A percentile compares a stretch with the other conserved stretches of the same genome.
Conservation (phyloP, 2,113 vertebrate genomes). For the Labrus mixtus region DNA sequence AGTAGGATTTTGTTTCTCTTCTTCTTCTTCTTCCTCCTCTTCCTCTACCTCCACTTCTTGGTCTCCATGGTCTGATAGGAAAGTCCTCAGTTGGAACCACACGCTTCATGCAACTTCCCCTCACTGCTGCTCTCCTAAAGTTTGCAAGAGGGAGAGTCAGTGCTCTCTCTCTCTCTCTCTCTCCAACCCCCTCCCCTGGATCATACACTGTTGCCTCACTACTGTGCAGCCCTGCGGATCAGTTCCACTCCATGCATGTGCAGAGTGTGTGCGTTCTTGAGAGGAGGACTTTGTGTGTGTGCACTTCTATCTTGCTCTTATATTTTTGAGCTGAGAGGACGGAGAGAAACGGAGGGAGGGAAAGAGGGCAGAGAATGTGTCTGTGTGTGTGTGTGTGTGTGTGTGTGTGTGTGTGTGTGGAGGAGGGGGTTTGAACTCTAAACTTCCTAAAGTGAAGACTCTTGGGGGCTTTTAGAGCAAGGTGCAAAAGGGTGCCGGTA, state of each 20-base stretch:
- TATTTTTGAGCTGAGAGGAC: conserved; percentile 63
- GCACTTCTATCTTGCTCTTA: conserved; percentile 63
- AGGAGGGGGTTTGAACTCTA: conserved; percentile 60
- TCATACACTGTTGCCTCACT: conserved; percentile 57
- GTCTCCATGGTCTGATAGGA: conserved; percentile 64
- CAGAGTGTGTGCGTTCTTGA: conserved; percentile 53
- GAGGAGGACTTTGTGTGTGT: conserved; percentile 49
- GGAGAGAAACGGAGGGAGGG: conserved; percentile 41
- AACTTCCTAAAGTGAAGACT: conserved; percentile 70
- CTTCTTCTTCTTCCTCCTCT: conserved; percentile 11
- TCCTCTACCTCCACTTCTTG: conserved; percentile 55
- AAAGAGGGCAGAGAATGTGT: conserved; percentile 56
- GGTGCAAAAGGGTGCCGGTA: conserved; percentile 72
- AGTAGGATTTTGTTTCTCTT: conserved; percentile 7
- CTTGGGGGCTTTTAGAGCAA: conserved; percentile 73
- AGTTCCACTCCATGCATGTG: conserved; percentile 67
- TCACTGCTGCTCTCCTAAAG: conserved; percentile 55
- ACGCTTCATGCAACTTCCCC: conserved; percentile 61
- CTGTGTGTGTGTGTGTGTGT: conserved; percentile 34
- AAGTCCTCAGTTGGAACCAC: conserved; percentile 50
- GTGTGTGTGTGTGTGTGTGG: conserved; percentile 22
- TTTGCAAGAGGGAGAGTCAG: conserved; percentile 35
- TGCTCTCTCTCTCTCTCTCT: conserved; percentile 20
- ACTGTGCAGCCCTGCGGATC: conserved; percentile 55
- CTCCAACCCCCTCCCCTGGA: conserved; percentile 19